Conservation (phyloP, 2,888 invertebrate species). For the Chloroclystis v-ata region DNA sequence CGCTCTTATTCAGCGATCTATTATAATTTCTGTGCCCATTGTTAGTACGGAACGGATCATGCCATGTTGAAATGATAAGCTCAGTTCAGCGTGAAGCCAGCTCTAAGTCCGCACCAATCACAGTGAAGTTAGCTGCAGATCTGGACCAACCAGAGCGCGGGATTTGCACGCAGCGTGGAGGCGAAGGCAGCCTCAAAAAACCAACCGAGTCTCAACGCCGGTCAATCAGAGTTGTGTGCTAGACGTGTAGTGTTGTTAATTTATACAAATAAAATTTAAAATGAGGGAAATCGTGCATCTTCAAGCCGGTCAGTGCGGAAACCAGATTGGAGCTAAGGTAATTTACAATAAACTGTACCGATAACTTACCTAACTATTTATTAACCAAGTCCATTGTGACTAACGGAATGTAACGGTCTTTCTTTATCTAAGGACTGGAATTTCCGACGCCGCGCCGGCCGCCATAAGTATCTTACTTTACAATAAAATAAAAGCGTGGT, state of each 20-base stretch:
- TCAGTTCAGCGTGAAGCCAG: conserved; percentile 20
- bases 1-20: no score
- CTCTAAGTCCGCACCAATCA: conserved; percentile 16
- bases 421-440: conserved; percentile 12
- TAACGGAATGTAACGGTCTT: conserved; percentile 28
- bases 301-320: conserved; percentile 90
- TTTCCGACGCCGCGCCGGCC: conserved; percentile 12
- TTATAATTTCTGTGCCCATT: no score
- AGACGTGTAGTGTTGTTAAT: conserved; percentile 61
- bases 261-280: conserved; percentile 65
- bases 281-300: conserved; percentile 92
- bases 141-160: conserved; percentile 54
- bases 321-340: conserved; percentile 86
- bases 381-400: conserved; percentile 3
- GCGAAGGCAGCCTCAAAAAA: conserved; percentile 70
- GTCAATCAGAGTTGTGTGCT: conserved; percentile 71
- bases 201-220: conserved; percentile 51
- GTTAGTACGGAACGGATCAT: conserved; percentile 18
- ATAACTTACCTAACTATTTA: not conserved
- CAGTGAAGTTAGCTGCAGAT: conserved; percentile 51
- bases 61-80: conserved; percentile 49
- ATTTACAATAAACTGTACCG: conserved; percentile 13
- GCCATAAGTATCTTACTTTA: no score
- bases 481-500: no score
- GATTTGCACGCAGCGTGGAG: conserved; percentile 57